phyloP scores from a whole-genome alignment of 2,888 invertebrate species.

The Drosophila nigricruria region DNA sequence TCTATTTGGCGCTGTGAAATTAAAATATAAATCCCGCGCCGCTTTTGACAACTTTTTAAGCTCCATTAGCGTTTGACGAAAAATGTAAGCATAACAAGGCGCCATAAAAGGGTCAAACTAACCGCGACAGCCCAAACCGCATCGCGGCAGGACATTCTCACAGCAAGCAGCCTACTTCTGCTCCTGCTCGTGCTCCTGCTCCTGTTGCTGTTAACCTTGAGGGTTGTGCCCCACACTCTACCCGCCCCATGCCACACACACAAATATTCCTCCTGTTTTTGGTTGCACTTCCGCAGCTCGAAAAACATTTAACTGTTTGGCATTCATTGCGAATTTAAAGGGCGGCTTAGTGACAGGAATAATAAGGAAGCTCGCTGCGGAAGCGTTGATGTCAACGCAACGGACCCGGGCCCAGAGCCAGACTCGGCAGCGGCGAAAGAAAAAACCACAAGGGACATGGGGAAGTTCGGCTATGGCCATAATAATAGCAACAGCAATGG shows the following conservation, averaged over 20 bases:
- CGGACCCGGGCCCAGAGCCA: conserved; percentile 10
- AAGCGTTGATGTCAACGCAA: conserved; percentile 75
- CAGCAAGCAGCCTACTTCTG: conserved; percentile 17
- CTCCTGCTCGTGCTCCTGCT: conserved; percentile 1
- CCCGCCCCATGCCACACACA: conserved; percentile 31
- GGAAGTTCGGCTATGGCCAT: conserved; percentile 36
- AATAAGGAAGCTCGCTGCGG: conserved; percentile 77
- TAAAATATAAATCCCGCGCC: conserved; percentile 73
- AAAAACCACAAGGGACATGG: conserved; percentile 57
- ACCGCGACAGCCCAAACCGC: conserved; percentile 66
- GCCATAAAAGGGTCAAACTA: conserved; percentile 71
- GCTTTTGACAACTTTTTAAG: conserved; percentile 79
- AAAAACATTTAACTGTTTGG: conserved; percentile 78
- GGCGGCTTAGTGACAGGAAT: conserved; percentile 79
- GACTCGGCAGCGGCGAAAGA: conserved; percentile 30
- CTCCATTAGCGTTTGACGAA: conserved; percentile 77
- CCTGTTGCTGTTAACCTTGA: conserved; percentile 19
- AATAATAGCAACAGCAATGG: conserved; percentile 59
- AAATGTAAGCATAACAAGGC: conserved; percentile 66
- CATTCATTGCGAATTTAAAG: conserved; percentile 81
- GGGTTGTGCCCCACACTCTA: conserved; percentile 40
- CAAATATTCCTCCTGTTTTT: conserved; percentile 27
- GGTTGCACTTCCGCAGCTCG: conserved; percentile 66
- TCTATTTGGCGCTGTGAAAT: conserved; percentile 74
- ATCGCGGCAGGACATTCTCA: conserved; percentile 67